Evolutionary conservation across 2,888 invertebrate species (phyloP), one percentile per base, ranked within the genome.

Genomic region (Sympetrum striolatum): DNA sequence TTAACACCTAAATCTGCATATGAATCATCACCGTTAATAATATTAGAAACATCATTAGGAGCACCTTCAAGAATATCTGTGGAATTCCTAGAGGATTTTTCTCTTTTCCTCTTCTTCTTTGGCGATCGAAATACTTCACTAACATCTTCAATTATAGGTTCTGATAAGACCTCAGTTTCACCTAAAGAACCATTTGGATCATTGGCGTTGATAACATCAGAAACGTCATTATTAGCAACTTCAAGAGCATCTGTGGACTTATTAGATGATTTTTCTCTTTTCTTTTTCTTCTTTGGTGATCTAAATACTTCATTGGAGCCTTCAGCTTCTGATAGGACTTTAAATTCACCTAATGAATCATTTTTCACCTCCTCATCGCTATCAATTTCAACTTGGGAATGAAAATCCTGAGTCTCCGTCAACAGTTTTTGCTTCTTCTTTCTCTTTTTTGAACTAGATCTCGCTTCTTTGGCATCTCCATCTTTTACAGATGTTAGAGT

Each of bases 241-340:
- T 81, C 44, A n/a, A 8, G 14, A 25, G 64, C 1, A 90, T 90
- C 48, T 60, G 37, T 80, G n/a, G 31, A 6, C 92, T 94, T 94
- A 92, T 95, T 95, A 90, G 95, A 94, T 92, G 94, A 94, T 93
- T 96, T 95, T 90, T 96, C 96, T 93, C 95, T 95, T 92, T 95
- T 94, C 91, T 96, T 31, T 73, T 95, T 95, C 92, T 95, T 94
- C 48, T 96, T 93, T 92, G 96, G 95, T 92, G 94, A 94, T 53
- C 79, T 95, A 93, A 93, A 96, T 96, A 80, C 25, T 80, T 25
- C 48, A 18, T 31, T 39, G 15, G n/a, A 12, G 44, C 25, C 44
- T 22, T 22, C 44, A 12, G 31, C 1, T 90, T 80, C 81, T 81
- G 35, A 31, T 37, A 90, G 10, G 18, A 80, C 31, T 80, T 86